Base-by-base conservation (phyloP, 2,888 invertebrate species). In the Chaetoderma sp. region DNA sequence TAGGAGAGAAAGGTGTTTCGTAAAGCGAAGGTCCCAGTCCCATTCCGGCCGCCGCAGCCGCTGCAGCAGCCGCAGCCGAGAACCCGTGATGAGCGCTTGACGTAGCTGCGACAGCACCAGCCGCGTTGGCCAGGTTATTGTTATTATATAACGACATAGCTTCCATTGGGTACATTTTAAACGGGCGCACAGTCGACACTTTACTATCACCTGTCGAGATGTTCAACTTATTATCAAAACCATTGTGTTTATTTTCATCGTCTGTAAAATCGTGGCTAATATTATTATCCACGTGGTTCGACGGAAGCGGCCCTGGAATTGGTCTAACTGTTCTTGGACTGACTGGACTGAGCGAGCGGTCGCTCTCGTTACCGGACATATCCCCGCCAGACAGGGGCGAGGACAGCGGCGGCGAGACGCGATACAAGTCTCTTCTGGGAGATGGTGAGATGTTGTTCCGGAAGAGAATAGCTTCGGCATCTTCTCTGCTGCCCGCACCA, bases 161-260 rank as follows among this genome's bases (percentile, higher is more conserved):
- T 45, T 80, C 79, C 65, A 77, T 65, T 6, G 77, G 74, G 62
- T 76, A 79, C 68, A 78, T 78, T 72, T 79, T 79, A 65, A 79
- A 79, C 25, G 78, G 78, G 55, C 77, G n/a, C n/a, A n/a, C n/a
- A n/a, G n/a, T n/a, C n/a, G n/a, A n/a, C n/a, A n/a, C n/a, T n/a
- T n/a, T n/a, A n/a, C n/a, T n/a, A n/a, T n/a, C n/a, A n/a, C n/a
- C n/a, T n/a, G n/a, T n/a, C n/a, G n/a, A n/a, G n/a, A n/a, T n/a
- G n/a, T n/a, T n/a, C n/a, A n/a, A n/a, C n/a, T n/a, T n/a, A n/a
- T n/a, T n/a, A n/a, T n/a, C n/a, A n/a, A n/a, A n/a, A n/a, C n/a
- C n/a, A n/a, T n/a, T n/a, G n/a, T n/a, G n/a, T n/a, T n/a, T n/a
- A n/a, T n/a, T n/a, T n/a, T n/a, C n/a, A n/a, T n/a, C n/a, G n/a